phyloP scores from a whole-genome alignment of 2,888 invertebrate genomes.

The Amblyteles armatorius region DNA sequence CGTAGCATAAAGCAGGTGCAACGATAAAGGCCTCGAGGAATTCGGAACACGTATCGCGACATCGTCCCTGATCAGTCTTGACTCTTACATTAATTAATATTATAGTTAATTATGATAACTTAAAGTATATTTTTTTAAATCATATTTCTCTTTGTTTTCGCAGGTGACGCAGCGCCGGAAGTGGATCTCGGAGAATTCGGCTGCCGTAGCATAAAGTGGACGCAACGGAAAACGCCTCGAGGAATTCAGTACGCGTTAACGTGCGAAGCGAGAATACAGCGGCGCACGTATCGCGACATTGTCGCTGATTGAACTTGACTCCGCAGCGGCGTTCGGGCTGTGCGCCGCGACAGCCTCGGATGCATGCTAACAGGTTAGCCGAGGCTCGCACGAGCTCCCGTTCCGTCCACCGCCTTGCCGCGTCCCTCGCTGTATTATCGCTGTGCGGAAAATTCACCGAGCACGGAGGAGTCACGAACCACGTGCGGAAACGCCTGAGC shows the following conservation, averaged over 20 bases:
- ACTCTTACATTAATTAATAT: too few species aligned
- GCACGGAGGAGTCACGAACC: not conserved
- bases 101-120: too few species aligned
- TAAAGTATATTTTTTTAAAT: not conserved
- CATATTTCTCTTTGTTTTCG: not conserved
- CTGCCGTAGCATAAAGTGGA: not conserved
- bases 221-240: not conserved
- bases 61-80: too few species aligned
- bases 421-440: constrained; percentile 20
- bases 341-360: constrained; percentile 57
- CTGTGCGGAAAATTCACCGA: constrained; percentile 17
- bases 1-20: too few species aligned
- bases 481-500: constrained; percentile 27
- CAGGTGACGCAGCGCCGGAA: not conserved
- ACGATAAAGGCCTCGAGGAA: too few species aligned
- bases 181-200: not conserved
- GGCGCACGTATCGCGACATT: constrained; percentile 52
- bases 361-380: constrained; percentile 61
- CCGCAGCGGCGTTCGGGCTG: constrained; percentile 49
- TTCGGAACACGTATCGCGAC: too few species aligned
- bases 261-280: not conserved
- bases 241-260: constrained; percentile 6
- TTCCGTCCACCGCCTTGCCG: constrained; percentile 55
- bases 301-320: constrained; percentile 75
- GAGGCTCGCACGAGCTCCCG: constrained; percentile 51